phyloP scores from a whole-genome alignment of 2,888 invertebrate species.

The Spisula subtruncata region DNA sequence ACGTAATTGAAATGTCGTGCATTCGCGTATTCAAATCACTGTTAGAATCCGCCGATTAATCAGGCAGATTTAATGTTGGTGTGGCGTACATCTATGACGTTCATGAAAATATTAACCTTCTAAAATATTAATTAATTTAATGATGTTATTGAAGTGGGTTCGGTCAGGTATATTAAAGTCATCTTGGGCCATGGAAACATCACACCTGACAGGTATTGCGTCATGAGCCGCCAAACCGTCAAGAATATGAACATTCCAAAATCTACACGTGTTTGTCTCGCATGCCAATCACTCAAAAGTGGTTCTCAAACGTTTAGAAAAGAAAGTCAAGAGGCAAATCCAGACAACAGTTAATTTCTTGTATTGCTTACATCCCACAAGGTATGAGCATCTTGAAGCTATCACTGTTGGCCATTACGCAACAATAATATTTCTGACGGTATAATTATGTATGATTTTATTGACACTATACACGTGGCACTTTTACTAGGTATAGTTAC shows the following conservation, averaged over 20 bases:
- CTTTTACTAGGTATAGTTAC: constrained; percentile 14
- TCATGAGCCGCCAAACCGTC: not conserved
- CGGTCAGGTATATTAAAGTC: too few species aligned
- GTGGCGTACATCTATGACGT: too few species aligned
- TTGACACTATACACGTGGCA: not conserved
- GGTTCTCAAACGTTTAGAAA: not conserved
- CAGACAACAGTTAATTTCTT: constrained; percentile 2
- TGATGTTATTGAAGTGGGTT: too few species aligned
- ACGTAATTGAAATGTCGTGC: too few species aligned
- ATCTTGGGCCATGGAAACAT: too few species aligned
- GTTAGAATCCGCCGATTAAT: too few species aligned
- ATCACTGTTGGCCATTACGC: constrained; percentile 13
- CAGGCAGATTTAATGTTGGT: too few species aligned
- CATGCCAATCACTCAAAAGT: not conserved
- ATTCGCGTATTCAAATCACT: too few species aligned
- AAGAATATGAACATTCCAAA: not conserved
- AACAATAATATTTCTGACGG: constrained; percentile 9
- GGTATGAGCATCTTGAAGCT: not conserved
- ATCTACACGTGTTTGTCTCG: not conserved
- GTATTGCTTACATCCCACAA: constrained; percentile 2
- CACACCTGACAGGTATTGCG: not conserved
- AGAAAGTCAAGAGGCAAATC: not conserved
- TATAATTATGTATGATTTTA: constrained; percentile 22
- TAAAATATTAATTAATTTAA: too few species aligned
- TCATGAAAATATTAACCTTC: too few species aligned